Percentiles rank a stretch among this genome's conserved stretches.
phyloP scores from a whole-genome alignment of 1,140 invertebrate genomes.

The Phenacoccus solenopsis region DNA sequence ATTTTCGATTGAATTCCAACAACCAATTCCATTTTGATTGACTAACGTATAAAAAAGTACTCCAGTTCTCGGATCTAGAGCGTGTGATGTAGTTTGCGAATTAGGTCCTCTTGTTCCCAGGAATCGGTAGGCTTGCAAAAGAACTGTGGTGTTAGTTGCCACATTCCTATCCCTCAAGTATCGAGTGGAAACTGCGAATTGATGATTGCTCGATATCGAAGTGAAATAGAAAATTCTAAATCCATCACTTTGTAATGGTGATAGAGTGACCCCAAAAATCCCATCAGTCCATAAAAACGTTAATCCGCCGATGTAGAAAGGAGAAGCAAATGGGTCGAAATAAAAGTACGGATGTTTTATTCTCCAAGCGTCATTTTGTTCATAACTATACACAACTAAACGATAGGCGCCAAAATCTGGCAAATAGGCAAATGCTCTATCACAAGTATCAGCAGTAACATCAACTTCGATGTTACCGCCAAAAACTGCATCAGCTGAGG shows the following conservation, averaged over 20 bases:
- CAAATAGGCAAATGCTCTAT: conserved; percentile 57
- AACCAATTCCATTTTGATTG: conserved; percentile 66
- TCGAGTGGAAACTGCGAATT: conserved; percentile 61
- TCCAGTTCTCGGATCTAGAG: conserved; percentile 34
- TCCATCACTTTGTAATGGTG: conserved; percentile 48
- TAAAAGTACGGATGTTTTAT: conserved; percentile 67
- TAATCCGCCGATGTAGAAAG: conserved; percentile 55
- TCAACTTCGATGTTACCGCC: conserved; percentile 64
- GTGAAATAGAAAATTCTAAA: conserved; percentile 59
- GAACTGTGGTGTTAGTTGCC: not conserved
- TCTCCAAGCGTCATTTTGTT: conserved; percentile 58
- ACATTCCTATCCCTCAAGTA: conserved; percentile 43
- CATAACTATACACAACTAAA: conserved; percentile 57
- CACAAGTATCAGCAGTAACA: conserved; percentile 46
- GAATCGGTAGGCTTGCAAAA: not conserved
- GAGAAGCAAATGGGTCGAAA: conserved; percentile 57
- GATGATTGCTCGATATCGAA: conserved; percentile 56
- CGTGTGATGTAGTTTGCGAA: conserved; percentile 22
- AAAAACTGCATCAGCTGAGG: conserved; percentile 51
- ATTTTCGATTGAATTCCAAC: conserved; percentile 48
- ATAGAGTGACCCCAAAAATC: conserved; percentile 61
- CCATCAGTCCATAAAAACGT: conserved; percentile 75
- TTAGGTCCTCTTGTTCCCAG: not conserved
- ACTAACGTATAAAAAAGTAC: conserved; percentile 61
- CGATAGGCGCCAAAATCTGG: conserved; percentile 60